Evolutionary conservation across 2,113 vertebrate genomes (phyloP).

Genomic region (Verasper variegatus): DNA sequence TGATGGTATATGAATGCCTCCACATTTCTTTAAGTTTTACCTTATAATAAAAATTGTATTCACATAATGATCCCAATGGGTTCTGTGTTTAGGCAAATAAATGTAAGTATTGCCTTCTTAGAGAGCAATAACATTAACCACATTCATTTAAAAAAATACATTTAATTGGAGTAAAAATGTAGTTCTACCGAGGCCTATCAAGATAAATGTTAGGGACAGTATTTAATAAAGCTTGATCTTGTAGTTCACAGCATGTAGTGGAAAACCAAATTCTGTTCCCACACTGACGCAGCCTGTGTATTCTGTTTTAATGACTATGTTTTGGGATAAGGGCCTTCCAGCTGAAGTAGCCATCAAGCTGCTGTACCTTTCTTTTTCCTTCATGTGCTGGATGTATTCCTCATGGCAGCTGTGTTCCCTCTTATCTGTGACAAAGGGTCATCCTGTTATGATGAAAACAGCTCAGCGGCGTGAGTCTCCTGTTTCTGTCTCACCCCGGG

Average conservation of each 20-base stretch:
- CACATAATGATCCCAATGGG: too few relatives aligned
- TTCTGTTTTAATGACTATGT: conserved; percentile 32
- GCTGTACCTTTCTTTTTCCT: conserved; percentile 29
- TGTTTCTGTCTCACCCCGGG: conserved; percentile 59
- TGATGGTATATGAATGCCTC: too few relatives aligned
- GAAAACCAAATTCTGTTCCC: not conserved
- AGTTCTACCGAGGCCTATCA: not conserved
- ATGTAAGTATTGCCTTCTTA: too few relatives aligned
- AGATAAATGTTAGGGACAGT: not conserved
- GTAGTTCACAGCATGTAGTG: not conserved
- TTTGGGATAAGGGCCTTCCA: conserved; percentile 24
- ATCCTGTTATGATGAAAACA: conserved; percentile 71
- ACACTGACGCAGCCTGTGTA: not conserved
- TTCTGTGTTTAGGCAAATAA: too few relatives aligned
- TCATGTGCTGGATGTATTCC: conserved; percentile 36
- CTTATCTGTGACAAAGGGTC: conserved; percentile 60
- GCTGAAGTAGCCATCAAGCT: conserved; percentile 3
- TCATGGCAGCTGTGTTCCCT: conserved; percentile 49
- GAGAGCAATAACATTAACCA: too few relatives aligned
- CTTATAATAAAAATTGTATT: too few relatives aligned
- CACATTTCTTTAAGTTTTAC: too few relatives aligned
- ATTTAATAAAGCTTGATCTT: conserved; percentile 19
- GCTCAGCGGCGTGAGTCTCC: conserved; percentile 60
- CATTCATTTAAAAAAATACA: too few relatives aligned
- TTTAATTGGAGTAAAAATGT: too few relatives aligned